phyloP scores from a whole-genome alignment of 2,113 vertebrate genomes.

The Phrynocephalus versicolor region DNA sequence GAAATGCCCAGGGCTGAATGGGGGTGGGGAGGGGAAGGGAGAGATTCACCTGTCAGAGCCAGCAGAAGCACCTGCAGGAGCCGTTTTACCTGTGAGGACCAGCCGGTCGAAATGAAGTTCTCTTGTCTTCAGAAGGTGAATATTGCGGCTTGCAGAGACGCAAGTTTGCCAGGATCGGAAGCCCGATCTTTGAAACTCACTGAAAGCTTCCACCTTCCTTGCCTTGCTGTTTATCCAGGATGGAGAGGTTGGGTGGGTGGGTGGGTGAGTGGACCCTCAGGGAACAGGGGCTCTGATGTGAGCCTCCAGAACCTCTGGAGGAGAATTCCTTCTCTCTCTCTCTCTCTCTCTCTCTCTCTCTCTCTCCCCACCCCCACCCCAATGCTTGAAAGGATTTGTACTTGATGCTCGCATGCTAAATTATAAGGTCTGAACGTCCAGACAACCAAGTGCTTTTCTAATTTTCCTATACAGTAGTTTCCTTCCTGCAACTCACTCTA shows the following conservation, averaged over 20 bases:
- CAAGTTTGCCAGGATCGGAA: not conserved
- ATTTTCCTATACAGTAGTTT: not conserved
- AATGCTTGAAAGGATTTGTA: too few species aligned
- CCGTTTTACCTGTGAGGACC: not conserved
- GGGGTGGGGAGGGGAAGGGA: too few species aligned
- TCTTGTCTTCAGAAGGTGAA: not conserved
- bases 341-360: too few species aligned
- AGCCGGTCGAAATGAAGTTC: not conserved
- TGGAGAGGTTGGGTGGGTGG: not conserved
- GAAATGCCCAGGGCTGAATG: not conserved
- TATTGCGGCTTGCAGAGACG: not conserved
- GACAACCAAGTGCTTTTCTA: not conserved
- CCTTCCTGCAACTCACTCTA: not conserved
- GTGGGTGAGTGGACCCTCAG: not conserved
- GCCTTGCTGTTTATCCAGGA: not conserved
- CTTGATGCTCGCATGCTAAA: not conserved
- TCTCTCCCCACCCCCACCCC: too few species aligned
- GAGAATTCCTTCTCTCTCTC: not conserved
- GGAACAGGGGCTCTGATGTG: not conserved
- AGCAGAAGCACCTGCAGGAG: not conserved
- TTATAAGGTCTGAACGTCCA: not conserved
- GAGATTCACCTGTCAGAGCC: conserved; percentile 21
- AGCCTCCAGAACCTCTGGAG: too few species aligned
- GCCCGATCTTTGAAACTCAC: not conserved
- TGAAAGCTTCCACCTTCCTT: not conserved